Base-by-base conservation (phyloP, 2,113 vertebrate genomes). In the Lanius collurio region DNA sequence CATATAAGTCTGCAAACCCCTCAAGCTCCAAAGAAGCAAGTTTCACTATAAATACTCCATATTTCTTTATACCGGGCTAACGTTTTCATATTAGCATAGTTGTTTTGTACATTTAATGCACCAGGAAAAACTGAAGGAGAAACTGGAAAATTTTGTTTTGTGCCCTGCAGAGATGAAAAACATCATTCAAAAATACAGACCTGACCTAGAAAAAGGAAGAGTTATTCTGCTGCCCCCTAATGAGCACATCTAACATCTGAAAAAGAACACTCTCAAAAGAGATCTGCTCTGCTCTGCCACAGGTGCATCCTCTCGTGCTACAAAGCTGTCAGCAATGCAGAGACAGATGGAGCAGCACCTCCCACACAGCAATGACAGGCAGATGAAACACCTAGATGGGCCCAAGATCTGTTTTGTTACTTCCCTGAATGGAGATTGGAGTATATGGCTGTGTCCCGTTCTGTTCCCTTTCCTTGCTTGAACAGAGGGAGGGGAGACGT, bases 211-310 rank as follows among this genome's bases (percentile, higher is more conserved):
- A 96, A 95, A 95, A 68, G 41, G 71, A 86, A 92, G 42, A 94
- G 81, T 73, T 89, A 46, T 95, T 83, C 77, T 96, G 95, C 95
- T 96, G 96, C 94, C 96, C 94, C 96, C 96, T 96, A 97, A 97
- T 91, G 95, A 92, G 86, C 90, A 89, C 41, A 91, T 69, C 26
- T 44, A 69, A 89, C 44, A 94, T 62, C 27, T 83, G 50, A 90
- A 64, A 67, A 79, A 78, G 49, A 94, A 67, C 78, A 74, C 35
- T 50, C 60, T 63, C 30, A 46, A 33, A 37, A 71, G n/a, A 84
- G 39, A 39, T 23, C 13, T 6, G 19, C n/a, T 74, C 63, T 67
- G 39, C 33, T 82, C 14, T 6, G 62, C 67, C 46, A 77, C 68
- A 49, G 80, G 50, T 79, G 86, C 0, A 0, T 88, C 59, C 55